Evolutionary conservation across 1,140 invertebrate species (phyloP), one percentile per base, ranked within the genome.

Genomic region (Dryas iulia): DNA sequence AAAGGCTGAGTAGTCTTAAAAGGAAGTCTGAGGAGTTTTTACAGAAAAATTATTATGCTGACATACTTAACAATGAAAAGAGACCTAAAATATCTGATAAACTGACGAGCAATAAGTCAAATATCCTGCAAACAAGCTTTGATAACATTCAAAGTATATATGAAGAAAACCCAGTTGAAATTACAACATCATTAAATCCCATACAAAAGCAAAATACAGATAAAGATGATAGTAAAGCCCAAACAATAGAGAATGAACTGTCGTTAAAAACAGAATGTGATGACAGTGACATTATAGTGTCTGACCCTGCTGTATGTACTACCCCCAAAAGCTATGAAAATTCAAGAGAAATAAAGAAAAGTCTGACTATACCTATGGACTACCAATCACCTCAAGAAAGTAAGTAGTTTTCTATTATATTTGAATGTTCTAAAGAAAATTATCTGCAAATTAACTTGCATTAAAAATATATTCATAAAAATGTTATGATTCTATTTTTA

Each of bases 11-110:
- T 72, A 84, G 81, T 47, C 77, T 92, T 18, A 92, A 92, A 76
- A 84, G 92, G 69, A 92, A 92, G 83, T 92, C 90, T 54, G 89
- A 91, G 66, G 89, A 91, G 63, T 86, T 88, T 57, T 62, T 90
- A n/a, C 85, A 87, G 69, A 91, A 89, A 67, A 90, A 84, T 54
- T 90, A 86, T 66, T 90, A 86, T 69, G 70, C 82, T 35, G 84
- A 88, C 52, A 57, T 85, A 56, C 53, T 81, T 5, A 87, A 84
- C 54, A 65, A 81, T 47, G 92, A 92, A 61, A 92, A 92, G 60
- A 83, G 84, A 56, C 75, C 81, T 8, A 92, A 92, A 77, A 73
- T 84, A 8, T 83, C 84, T 74, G 89, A 92, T 11, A 92, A 91
- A 72, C 59, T 76, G 23, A 67, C 76, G 53, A 83, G 84, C 60